Conservation (phyloP, 2,113 vertebrate genomes). For the Desmodus rotundus region DNA sequence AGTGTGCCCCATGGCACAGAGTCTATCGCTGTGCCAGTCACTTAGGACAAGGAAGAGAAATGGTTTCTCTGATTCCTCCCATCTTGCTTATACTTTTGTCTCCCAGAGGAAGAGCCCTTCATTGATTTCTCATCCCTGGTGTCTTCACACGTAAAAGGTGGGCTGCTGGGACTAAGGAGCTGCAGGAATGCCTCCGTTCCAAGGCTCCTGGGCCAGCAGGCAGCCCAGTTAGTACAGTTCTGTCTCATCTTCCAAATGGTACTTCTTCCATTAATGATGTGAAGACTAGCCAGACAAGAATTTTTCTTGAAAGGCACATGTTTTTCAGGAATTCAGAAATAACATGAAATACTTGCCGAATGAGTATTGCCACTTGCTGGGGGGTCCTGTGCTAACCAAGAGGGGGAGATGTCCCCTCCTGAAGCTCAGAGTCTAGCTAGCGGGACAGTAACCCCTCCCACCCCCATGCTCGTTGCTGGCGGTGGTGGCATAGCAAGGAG, state of each 20-base stretch:
- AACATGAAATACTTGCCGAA: neutral
- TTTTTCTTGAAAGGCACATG: neutral
- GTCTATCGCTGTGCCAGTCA: constrained; percentile 32
- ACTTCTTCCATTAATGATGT: neutral
- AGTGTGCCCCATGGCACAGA: neutral
- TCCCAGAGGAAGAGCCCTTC: neutral
- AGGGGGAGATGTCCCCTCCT: neutral
- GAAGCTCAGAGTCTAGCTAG: neutral
- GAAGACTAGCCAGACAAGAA: neutral
- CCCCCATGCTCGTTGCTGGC: neutral
- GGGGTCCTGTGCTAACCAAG: neutral
- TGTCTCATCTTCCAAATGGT: neutral
- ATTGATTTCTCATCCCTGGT: neutral
- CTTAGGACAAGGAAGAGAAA: constrained; percentile 21
- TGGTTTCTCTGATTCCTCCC: neutral
- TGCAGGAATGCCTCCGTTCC: neutral
- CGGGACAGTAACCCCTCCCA: neutral
- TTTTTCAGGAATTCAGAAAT: neutral
- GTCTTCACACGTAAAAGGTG: neutral
- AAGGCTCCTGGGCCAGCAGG: neutral
- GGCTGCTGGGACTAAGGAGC: neutral
- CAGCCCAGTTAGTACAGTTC: neutral
- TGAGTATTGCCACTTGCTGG: neutral
- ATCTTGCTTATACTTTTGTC: neutral
- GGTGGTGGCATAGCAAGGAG: neutral